Base-by-base conservation (phyloP, 2,888 invertebrate genomes). In the Sesia bembeciformis region DNA sequence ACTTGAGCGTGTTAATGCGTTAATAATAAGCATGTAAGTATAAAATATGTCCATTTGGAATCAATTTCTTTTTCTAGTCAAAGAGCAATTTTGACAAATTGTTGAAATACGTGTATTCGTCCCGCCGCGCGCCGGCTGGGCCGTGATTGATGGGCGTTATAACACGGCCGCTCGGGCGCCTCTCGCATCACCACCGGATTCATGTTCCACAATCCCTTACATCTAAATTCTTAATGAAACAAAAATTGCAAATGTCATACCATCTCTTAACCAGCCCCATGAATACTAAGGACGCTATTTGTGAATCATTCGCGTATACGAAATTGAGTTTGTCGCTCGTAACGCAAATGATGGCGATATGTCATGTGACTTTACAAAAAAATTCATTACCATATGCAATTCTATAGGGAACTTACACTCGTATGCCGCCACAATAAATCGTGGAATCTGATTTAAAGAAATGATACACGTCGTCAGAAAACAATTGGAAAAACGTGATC, bases 391-490 rank as follows among this genome's bases (percentile, higher is more conserved):
- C 60, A 63, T 59, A 62, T 66, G 66, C 68, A 68, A 66, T 66
- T 66, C 68, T 67, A 66, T 70, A 65, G 64, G 66, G 65, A 64
- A 60, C 62, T 61, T 61, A 58, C 54, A 55, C 53, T 57, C 58
- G 62, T 70, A 68, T 70, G 71, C 74, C 64, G 68, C 65, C 39
- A 64, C 69, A 67, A 81, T 81, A 83, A 85, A 84, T 84, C 82
- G 77, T 78, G 71, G 72, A 78, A 80, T 80, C 78, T 78, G 82
- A 83, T 84, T 84, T 81, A 83, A 84, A 85, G 81, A 83, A 86
- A 85, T 86, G 85, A 87, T 85, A 83, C 85, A 79, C 77, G 85
- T 85, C 87, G 82, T 88, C 87, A 86, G 86, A 86, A 88, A 88
- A 87, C 88, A 88, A 88, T 88, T 86, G 85, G 82, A 73, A 72